Conservation (phyloP, 2,888 invertebrate genomes). For the Acrobasis suavella region DNA sequence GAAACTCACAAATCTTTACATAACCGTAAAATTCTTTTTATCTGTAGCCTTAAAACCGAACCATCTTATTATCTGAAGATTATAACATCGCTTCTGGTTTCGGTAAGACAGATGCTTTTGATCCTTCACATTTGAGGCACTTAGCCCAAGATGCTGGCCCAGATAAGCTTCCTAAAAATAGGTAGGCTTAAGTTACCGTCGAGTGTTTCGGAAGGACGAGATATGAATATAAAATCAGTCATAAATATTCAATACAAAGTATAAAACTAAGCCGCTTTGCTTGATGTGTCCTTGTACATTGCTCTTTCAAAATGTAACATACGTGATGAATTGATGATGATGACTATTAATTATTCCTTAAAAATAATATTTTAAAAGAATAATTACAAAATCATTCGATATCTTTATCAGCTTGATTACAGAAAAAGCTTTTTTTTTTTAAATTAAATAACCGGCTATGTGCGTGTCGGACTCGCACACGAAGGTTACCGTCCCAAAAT, state of each 20-base stretch:
- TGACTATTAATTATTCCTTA: no score
- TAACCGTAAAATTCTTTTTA: neutral
- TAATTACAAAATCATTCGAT: no score
- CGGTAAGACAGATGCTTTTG: constrained; percentile 33
- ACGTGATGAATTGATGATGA: no score
- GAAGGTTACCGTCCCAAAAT: no score
- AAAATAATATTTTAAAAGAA: no score
- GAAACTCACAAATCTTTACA: neutral
- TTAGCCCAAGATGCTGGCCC: constrained; percentile 39
- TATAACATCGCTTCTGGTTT: constrained; percentile 26
- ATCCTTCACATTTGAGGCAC: constrained; percentile 45
- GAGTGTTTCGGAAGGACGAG: constrained; percentile 44
- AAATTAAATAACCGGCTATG: no score
- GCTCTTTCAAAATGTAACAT: no score
- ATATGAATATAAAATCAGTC: constrained; percentile 28
- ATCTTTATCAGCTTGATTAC: no score
- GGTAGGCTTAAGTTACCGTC: constrained; percentile 41
- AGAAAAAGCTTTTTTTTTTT: no score
- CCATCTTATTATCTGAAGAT: constrained; percentile 10
- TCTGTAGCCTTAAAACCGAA: neutral
- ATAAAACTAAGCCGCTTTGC: neutral
- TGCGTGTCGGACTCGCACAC: no score
- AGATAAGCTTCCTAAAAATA: constrained; percentile 53
- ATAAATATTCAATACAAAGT: constrained; percentile 23
- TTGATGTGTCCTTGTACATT: no score